Evolutionary conservation across 2,888 invertebrate genomes (phyloP), one percentile per base, ranked within the genome.

Genomic region (Quadroppia sp.): DNA sequence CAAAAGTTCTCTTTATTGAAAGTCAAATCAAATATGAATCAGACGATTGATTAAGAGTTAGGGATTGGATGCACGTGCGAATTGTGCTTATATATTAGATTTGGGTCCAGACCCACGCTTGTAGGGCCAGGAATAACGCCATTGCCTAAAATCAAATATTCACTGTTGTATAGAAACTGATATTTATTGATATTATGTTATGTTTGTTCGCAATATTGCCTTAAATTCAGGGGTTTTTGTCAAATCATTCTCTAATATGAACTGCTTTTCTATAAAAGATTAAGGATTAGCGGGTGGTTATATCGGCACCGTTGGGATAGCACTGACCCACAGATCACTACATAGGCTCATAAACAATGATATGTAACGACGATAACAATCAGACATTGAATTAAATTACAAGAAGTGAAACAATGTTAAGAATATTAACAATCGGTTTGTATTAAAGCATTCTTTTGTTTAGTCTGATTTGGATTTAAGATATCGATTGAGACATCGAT

Each of bases 1-100:
- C 56, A 25, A 25, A 48, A 4, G 28, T 13, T 23, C 23, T 56
- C 25, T 56, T 6, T 56, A 56, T 56, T 56, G 23, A 56, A 56
- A 56, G 56, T 56, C 56, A 56, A 56, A 7, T 56, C 25, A 25
- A 25, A 56, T 13, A 56, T 56, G 56, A 56, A 56, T 56, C 56
- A 56, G 23, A 56, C 25, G 56, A 56, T 56, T 56, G 56, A 56
- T 56, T 56, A 56, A 56, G 56, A 56, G 23, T 25, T 56, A 36
- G 56, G 56, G 56, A 56, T 56, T 11, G 13, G 56, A 23, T 56
- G 56, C 56, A 23, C 23, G 56, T 23, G 23, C 20, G 23, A 2
- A n/a, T 23, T 56, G 20, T 7, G 13, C 23, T 25, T n/a, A 56
- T 56, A 36, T 56, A 56, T 56, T 56, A 28, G 23, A 56, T 56